phyloP scores from a whole-genome alignment of 2,113 vertebrate genomes.

The Pelvicachromis taeniatus region DNA sequence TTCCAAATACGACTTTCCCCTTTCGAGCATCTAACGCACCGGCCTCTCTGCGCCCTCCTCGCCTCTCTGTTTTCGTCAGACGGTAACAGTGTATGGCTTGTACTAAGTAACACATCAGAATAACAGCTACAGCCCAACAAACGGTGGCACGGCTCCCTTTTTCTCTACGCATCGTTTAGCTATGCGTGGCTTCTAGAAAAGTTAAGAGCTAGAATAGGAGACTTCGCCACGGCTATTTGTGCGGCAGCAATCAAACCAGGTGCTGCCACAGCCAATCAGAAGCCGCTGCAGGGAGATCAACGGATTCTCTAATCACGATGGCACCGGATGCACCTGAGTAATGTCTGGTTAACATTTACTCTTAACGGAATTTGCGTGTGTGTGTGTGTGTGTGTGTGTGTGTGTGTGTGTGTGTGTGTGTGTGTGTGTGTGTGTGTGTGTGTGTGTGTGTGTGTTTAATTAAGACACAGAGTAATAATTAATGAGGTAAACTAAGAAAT shows the following conservation, averaged over 20 bases:
- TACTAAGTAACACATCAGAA: neutral
- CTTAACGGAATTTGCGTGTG: neutral
- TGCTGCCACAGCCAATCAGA: constrained; percentile 22
- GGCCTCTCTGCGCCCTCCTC: neutral
- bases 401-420: neutral
- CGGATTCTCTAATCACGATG: neutral
- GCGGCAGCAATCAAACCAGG: neutral
- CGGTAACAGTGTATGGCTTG: neutral
- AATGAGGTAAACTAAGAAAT: neutral
- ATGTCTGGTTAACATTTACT: neutral
- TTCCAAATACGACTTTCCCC: constrained; percentile 46
- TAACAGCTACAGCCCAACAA: neutral
- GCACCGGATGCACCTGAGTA: constrained; percentile 8
- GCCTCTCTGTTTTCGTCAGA: constrained; percentile 3
- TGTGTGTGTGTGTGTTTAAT: neutral
- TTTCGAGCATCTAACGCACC: neutral
- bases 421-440: neutral
- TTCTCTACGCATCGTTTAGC: neutral
- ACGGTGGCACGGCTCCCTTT: neutral
- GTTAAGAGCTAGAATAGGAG: fast-evolving
- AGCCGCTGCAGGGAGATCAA: neutral
- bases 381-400: neutral
- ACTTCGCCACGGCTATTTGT: neutral
- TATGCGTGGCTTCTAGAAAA: neutral
- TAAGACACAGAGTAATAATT: neutral